phyloP scores from a whole-genome alignment of 2,797 vertebrate species.

The Hypotaenidia philippensis region DNA sequence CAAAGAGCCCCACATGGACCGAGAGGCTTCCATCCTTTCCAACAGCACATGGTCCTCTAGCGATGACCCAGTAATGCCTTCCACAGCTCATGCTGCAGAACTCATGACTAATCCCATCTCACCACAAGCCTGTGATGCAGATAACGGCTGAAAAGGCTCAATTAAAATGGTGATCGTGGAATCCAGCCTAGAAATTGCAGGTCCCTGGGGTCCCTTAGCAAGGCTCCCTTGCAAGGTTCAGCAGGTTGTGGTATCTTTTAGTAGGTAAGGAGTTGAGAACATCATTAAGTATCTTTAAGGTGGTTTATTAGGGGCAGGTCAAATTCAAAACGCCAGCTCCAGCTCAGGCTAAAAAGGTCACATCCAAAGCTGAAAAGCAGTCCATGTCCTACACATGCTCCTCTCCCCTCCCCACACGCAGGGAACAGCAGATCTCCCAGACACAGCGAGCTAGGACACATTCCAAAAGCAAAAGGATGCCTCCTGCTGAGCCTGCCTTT shows the following conservation, averaged over 20 bases:
- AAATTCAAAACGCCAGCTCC: neutral
- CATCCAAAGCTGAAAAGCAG: neutral
- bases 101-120: constrained; percentile 52
- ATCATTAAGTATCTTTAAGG: neutral
- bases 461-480: neutral
- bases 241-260: neutral
- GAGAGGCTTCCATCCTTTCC: neutral
- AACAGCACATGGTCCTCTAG: neutral
- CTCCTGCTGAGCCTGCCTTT: neutral
- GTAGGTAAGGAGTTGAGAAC: neutral
- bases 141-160: neutral
- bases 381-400: fast-evolving
- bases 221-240: neutral
- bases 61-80: neutral
- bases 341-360: neutral
- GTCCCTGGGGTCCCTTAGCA: neutral
- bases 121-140: constrained; percentile 21
- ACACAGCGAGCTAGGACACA: fast-evolving
- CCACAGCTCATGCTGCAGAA: neutral
- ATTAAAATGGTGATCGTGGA: neutral
- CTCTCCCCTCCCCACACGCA: neutral
- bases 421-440: neutral
- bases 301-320: neutral
- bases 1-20: neutral
- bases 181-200: neutral